Evolutionary conservation across 2,113 vertebrate genomes (phyloP), one percentile per base, ranked within the genome.

Genomic region (Xiphophorus maculatus): DNA sequence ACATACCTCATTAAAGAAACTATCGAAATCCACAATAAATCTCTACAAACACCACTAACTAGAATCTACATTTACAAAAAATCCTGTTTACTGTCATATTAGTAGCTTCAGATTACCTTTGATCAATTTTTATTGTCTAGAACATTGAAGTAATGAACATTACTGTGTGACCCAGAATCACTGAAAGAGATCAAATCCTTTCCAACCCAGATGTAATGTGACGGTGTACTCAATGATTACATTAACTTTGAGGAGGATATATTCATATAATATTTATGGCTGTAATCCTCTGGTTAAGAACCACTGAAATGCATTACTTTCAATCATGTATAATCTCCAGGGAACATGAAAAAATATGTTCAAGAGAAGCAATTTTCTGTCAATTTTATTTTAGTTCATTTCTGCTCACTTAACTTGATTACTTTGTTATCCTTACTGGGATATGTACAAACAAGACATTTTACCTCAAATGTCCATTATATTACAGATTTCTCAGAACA

Each of bases 231-330:
- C 87, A 89, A 83, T 70, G 51, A 89, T 91, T 92, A 90, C 87
- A 93, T 92, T 92, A 92, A 91, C 79, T 87, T 84, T 64, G 63
- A 69, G 73, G 72, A 75, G 76, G 82, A 92, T 85, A 87, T 91
- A 83, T 92, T 94, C 90, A 93, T 94, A 83, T 89, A 92, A 94
- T 93, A 94, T 93, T 94, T 87, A 94, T 93, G 89, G 84, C 76
- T 82, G 87, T 91, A 91, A 92, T 94, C 85, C 90, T 88, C 85
- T 82, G 88, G 87, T 90, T 91, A 94, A 93, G 92, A 89, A 77
- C 85, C 88, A 92, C 91, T 89, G 92, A 91, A 91, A 87, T 91
- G 86, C 88, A 86, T 89, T 91, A 88, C 88, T 91, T 93, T 90
- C 84, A 90, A 90, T 93, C 89, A 90, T 92, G 86, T 83, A 87